These are phyloP conservation scores for Labia minor DNA, from an alignment of 2,888 invertebrate genomes.

Conservation along the genomic window DNA sequence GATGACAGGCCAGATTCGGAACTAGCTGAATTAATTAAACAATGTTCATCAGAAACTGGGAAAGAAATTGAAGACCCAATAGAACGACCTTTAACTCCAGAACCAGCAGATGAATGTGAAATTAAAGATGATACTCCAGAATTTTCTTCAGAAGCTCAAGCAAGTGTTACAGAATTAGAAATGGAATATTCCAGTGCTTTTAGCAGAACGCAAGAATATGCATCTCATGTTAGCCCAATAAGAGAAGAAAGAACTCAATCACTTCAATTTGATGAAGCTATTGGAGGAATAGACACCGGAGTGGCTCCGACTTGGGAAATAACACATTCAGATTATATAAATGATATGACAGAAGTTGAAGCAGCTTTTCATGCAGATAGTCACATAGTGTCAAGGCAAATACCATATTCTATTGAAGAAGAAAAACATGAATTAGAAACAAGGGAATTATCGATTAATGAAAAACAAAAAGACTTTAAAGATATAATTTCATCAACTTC, in stretches of 20 bases:
- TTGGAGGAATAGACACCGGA: conserved; percentile 8
- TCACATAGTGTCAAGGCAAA: conserved; percentile 28
- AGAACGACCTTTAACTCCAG: conserved; percentile 44
- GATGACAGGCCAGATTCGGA: conserved; percentile 38
- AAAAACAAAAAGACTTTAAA: conserved; percentile 34
- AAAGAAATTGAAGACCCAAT: conserved; percentile 38
- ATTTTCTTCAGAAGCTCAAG: conserved; percentile 34
- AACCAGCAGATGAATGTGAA: conserved; percentile 36
- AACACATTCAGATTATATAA: conserved; percentile 28
- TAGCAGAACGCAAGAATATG: conserved; percentile 29
- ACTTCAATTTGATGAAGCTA: conserved; percentile 22
- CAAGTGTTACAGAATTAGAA: conserved; percentile 36
- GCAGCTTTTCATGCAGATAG: conserved; percentile 41
- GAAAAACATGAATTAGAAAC: conserved; percentile 43
- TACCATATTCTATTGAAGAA: conserved; percentile 37
- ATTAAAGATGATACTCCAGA: conserved; percentile 36
- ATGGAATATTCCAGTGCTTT: conserved; percentile 34
- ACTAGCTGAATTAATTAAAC: conserved; percentile 35
- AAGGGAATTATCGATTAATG: conserved; percentile 34
- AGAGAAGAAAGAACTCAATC: conserved; percentile 27
- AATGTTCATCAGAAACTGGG: conserved; percentile 34
- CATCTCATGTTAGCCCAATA: conserved; percentile 29
- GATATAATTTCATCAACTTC: conserved; percentile 40
- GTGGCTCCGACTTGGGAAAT: conserved; percentile 22
- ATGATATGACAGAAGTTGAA: conserved; percentile 41